Base-by-base conservation (phyloP, 2,888 invertebrate genomes). In the Corbicula japonica region DNA sequence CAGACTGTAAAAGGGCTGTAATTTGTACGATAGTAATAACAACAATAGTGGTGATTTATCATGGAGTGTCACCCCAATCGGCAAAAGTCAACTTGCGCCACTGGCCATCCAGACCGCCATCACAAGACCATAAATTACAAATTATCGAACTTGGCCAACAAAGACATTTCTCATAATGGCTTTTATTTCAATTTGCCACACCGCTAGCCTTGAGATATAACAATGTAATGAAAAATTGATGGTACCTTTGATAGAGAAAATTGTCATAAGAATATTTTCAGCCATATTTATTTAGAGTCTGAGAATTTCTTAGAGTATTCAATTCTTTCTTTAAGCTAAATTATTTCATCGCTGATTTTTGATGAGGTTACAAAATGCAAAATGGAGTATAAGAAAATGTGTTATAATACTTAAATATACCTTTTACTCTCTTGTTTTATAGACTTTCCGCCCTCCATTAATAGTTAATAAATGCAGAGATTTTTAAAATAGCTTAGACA, bases 121-220 rank as follows among this genome's bases (percentile, higher is more conserved):
- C 35, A 23, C 28, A 30, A 8, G 34, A 63, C 46, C 63, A 69
- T 76, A 69, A 69, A 76, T 76, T 69, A 70, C 76, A 70, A 76
- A 70, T 76, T 63, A 76, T 69, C 30, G 62, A 70, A 63, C 69
- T 38, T 44, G 15, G 44, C n/a, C 38, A 69, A 76, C 76, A 76
- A 76, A 76, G 76, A 69, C 62, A 18, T 56, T 56, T 35, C 58
- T 48, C 35, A 23, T 44, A 52, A 38, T 46, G 69, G 63, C 54
- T 56, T 58, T 70, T 50, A 76, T 70, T 69, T 76, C 76, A 70
- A 76, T 70, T 63, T 70, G 46, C 62, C 34, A 30, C 46, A 62
- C 26, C 23, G 26, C 15, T 50, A 52, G 35, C 50, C 34, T 60
- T 30, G 41, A 74, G 74, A 54, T 61, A 74, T 65, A 18, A 65